These are phyloP conservation scores for Macrophya annulata DNA, from an alignment of 2,888 invertebrate species.

Conservation along the genomic window DNA sequence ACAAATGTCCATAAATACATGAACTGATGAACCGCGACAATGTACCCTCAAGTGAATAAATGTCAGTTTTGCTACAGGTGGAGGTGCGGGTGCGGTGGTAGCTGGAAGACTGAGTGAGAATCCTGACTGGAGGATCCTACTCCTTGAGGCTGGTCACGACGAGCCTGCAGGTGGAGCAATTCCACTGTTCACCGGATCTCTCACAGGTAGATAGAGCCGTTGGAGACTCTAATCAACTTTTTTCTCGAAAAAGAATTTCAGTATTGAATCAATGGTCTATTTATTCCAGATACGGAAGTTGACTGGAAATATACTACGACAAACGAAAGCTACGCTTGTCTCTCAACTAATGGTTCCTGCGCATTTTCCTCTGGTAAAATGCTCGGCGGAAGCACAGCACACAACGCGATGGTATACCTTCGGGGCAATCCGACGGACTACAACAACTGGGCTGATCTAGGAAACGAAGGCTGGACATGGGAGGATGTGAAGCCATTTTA, in stretches of 20 bases:
- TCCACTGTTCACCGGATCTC: constrained; percentile 83
- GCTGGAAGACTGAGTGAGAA: constrained; percentile 86
- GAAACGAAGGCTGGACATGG: constrained; percentile 88
- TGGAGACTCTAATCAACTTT: neutral
- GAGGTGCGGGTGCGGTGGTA: constrained; percentile 85
- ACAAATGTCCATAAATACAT: neutral
- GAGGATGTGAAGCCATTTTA: neutral
- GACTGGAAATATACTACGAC: constrained; percentile 87
- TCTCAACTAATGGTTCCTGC: constrained; percentile 80
- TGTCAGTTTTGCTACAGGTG: constrained; percentile 75
- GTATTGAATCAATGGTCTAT: constrained; percentile 30
- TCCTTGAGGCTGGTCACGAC: neutral
- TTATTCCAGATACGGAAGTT: constrained; percentile 79
- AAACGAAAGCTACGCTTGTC: constrained; percentile 84
- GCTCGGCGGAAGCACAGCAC: constrained; percentile 63
- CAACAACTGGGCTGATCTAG: constrained; percentile 87
- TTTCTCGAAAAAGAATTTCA: neutral
- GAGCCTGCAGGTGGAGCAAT: constrained; percentile 82
- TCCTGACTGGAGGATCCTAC: constrained; percentile 66
- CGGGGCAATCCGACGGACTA: constrained; percentile 88
- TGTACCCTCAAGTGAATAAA: neutral
- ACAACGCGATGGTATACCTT: constrained; percentile 90
- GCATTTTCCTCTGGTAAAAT: constrained; percentile 84
- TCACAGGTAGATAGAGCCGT: neutral
- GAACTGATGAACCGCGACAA: neutral